phyloP scores from a whole-genome alignment of 2,888 invertebrate genomes.

The Lamellibrachia satsuma region DNA sequence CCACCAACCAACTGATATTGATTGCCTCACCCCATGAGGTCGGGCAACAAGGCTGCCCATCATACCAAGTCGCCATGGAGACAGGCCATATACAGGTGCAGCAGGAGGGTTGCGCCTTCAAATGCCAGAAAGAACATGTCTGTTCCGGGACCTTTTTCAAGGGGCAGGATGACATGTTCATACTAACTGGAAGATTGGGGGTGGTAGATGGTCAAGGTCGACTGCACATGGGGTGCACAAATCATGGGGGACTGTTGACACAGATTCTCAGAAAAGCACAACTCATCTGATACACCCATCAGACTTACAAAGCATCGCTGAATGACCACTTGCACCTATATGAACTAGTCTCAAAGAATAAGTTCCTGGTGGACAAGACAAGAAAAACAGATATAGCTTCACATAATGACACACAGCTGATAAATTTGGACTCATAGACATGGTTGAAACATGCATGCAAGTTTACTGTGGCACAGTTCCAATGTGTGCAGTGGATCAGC shows the following conservation, averaged over 20 bases:
- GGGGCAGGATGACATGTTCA: not conserved
- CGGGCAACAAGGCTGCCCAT: not conserved
- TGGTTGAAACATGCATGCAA: not conserved
- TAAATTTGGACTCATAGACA: not conserved
- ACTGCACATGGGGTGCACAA: not conserved
- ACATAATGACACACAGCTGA: not conserved
- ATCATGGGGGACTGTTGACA: not conserved
- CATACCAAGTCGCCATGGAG: not conserved
- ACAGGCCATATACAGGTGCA: not conserved
- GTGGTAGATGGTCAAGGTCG: not conserved
- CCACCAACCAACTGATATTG: not conserved
- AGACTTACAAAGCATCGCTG: not conserved
- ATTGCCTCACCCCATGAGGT: conserved; percentile 17
- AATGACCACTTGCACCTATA: not conserved
- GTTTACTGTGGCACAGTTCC: not conserved
- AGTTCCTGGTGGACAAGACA: conserved; percentile 1
- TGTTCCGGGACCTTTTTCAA: too few species aligned
- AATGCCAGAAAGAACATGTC: not conserved
- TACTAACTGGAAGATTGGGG: not conserved
- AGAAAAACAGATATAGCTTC: not conserved
- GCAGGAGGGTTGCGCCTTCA: not conserved
- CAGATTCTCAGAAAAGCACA: too few species aligned
- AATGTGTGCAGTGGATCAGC: not conserved
- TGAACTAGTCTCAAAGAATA: not conserved
- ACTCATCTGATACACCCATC: not conserved